A percentile compares a stretch with the other conserved stretches of the same genome.
Evolutionary conservation across 1,140 invertebrate genomes (phyloP).

Genomic region (Aphis gossypii): DNA sequence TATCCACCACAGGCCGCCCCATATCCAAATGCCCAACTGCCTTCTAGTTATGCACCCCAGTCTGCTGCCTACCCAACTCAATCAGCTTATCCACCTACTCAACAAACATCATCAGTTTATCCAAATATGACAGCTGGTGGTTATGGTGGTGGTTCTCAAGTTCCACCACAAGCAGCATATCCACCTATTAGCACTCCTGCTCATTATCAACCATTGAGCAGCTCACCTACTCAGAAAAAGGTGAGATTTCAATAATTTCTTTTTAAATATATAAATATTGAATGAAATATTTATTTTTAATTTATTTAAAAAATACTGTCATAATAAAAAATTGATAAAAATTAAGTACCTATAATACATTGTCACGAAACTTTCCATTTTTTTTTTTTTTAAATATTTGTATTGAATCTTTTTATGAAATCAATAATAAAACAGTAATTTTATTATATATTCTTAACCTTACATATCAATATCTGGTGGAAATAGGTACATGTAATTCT

Average conservation of each 20-base stretch:
- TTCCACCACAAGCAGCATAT: conserved; percentile 52
- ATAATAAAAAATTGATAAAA: background rate
- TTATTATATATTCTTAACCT: background rate
- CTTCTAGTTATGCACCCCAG: conserved; percentile 57
- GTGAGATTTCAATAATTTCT: conserved; percentile 45
- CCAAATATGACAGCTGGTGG: conserved; percentile 57
- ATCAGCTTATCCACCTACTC: conserved; percentile 38
- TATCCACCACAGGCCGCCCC: conserved; percentile 53
- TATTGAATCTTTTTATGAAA: background rate
- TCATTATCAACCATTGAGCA: conserved; percentile 55
- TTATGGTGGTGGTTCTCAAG: conserved; percentile 31
- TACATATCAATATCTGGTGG: background rate
- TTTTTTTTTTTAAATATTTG: background rate
- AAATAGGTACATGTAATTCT: background rate
- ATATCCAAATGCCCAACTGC: conserved; percentile 49
- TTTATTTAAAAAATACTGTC: background rate
- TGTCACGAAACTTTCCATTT: background rate
- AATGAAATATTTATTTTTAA: background rate
- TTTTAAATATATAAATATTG: background rate
- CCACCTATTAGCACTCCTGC: conserved; percentile 54
- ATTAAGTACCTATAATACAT: background rate
- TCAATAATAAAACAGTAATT: background rate
- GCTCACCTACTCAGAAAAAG: conserved; percentile 43
- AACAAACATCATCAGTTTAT: conserved; percentile 55
- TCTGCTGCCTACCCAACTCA: conserved; percentile 57